A percentile compares a stretch with the other conserved stretches of the same genome.
Evolutionary conservation across 2,888 invertebrate species (phyloP).

Genomic region (Eupeodes luniger): DNA sequence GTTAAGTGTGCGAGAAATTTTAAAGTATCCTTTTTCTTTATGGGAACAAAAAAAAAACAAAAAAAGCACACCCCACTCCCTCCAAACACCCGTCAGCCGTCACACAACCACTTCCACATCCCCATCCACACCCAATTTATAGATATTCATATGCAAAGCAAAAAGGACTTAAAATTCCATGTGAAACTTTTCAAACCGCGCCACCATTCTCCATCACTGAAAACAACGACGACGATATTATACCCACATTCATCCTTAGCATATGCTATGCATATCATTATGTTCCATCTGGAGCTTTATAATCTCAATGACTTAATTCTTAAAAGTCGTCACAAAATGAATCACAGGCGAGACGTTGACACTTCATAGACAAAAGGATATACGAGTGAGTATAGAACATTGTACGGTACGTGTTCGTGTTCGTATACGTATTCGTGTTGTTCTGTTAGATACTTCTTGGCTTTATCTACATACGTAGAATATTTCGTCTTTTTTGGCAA

Average conservation of each 20-base stretch:
- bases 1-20: slow-evolving; percentile 58
- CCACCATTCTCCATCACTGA: slow-evolving; percentile 4
- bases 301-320: slow-evolving; percentile 74
- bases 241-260: slow-evolving; percentile 13
- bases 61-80: not conserved
- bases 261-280: slow-evolving; percentile 67
- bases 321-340: slow-evolving; percentile 58
- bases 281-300: slow-evolving; percentile 68
- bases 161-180: slow-evolving; percentile 63
- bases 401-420: slow-evolving; percentile 25
- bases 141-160: slow-evolving; percentile 27
- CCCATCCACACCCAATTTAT: slow-evolving; percentile 18
- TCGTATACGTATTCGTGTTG: not conserved
- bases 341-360: slow-evolving; percentile 39
- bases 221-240: not conserved
- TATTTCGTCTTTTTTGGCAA: slow-evolving; percentile 1
- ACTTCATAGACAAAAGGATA: slow-evolving; percentile 24
- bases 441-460: not conserved
- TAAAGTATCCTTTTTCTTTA: slow-evolving; percentile 42
- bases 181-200: slow-evolving; percentile 56
- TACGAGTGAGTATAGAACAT: not conserved
- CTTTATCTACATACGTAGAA: too few species aligned
- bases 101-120: too few species aligned
- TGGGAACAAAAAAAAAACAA: not conserved
- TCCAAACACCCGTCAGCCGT: not conserved